Conservation (phyloP, 2,888 invertebrate species). For the Dorcus hopei region DNA sequence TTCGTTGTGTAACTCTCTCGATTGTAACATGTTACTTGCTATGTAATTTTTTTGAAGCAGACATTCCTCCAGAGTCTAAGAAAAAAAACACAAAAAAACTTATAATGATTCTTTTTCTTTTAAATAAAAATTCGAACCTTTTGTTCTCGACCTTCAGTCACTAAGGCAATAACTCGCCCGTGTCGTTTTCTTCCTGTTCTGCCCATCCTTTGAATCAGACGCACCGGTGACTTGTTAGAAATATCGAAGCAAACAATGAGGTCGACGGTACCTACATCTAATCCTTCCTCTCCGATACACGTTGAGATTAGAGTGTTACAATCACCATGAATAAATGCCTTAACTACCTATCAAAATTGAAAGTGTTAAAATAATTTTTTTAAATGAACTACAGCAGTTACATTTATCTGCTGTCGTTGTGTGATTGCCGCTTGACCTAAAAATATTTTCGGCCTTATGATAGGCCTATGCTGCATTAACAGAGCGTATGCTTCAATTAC, state of each 20-base stretch:
- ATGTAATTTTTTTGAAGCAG: constrained; percentile 62
- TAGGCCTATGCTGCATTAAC: constrained; percentile 68
- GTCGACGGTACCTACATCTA: constrained; percentile 92
- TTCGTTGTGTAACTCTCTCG: constrained; percentile 52
- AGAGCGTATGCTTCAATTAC: constrained; percentile 83
- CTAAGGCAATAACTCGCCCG: constrained; percentile 77
- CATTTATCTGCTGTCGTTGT: constrained; percentile 81
- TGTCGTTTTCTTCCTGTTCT: constrained; percentile 86
- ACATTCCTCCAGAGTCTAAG: constrained; percentile 59
- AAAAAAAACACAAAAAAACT: no score
- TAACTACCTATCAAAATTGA: constrained; percentile 57
- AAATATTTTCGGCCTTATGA: constrained; percentile 80
- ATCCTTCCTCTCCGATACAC: constrained; percentile 90
- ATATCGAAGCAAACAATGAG: constrained; percentile 91
- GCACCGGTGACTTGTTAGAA: constrained; percentile 77
- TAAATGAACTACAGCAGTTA: constrained; percentile 41
- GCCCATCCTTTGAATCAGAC: constrained; percentile 80
- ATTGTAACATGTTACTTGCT: constrained; percentile 57
- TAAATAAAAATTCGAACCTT: constrained; percentile 37
- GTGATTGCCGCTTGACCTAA: constrained; percentile 80
- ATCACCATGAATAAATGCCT: constrained; percentile 69
- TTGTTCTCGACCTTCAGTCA: constrained; percentile 81
- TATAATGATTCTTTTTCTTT: neutral
- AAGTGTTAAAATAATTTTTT: constrained; percentile 7
- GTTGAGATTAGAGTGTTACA: constrained; percentile 85